Evolutionary conservation across 2,888 invertebrate genomes (phyloP).

Genomic region (Chrysomela aeneicollis): DNA sequence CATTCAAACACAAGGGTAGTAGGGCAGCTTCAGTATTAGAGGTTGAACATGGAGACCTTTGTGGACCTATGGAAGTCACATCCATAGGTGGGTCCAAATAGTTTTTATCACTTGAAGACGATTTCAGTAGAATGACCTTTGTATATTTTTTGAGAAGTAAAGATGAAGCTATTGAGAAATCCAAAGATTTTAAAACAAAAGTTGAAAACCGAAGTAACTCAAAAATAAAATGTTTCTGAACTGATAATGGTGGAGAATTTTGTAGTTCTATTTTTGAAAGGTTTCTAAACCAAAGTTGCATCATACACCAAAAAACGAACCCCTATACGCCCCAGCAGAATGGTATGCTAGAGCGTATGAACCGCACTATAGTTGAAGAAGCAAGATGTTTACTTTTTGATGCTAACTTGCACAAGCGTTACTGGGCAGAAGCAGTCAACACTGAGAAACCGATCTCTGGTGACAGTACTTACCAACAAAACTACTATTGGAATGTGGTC

Average conservation of each 20-base stretch:
- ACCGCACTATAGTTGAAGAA: slow-evolving; percentile 40
- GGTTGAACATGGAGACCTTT: slow-evolving; percentile 27
- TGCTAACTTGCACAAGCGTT: slow-evolving; percentile 37
- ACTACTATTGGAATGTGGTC: slow-evolving; percentile 51
- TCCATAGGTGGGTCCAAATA: too few species aligned
- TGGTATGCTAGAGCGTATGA: slow-evolving; percentile 38
- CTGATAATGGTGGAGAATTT: slow-evolving; percentile 36
- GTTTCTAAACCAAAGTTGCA: slow-evolving; percentile 34
- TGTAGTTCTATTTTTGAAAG: slow-evolving; percentile 26
- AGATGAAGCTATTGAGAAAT: not conserved
- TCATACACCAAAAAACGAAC: slow-evolving; percentile 36
- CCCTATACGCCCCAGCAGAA: slow-evolving; percentile 36
- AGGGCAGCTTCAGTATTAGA: slow-evolving; percentile 28
- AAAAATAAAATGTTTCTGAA: slow-evolving; percentile 31
- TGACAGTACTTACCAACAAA: slow-evolving; percentile 32
- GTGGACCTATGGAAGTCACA: too few species aligned
- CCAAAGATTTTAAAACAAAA: too few species aligned
- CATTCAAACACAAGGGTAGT: slow-evolving; percentile 40
- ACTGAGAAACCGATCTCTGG: slow-evolving; percentile 37
- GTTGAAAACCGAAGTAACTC: slow-evolving; percentile 31
- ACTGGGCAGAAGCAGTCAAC: slow-evolving; percentile 43
- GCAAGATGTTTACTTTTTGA: too few species aligned
- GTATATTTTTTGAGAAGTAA: slow-evolving; percentile 17
- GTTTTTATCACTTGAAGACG: too few species aligned
- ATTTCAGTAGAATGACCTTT: slow-evolving; percentile 9